These are phyloP conservation scores for Mythimna loreyi DNA, from an alignment of 2,888 invertebrate species.

Conservation along the genomic window DNA sequence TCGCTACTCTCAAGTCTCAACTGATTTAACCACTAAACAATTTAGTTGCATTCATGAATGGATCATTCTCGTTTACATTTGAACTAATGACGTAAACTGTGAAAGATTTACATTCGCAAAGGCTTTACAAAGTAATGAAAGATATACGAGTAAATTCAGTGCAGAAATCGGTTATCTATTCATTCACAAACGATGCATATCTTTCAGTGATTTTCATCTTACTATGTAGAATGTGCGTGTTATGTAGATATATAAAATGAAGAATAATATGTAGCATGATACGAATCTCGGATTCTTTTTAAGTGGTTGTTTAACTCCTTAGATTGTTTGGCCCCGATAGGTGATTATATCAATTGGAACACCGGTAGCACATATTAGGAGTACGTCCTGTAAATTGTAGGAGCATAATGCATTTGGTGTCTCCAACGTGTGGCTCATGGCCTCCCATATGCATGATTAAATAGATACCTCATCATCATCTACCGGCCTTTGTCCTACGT, in stretches of 20 bases:
- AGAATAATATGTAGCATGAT: background rate
- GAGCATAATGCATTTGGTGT: background rate
- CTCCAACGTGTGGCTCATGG: background rate
- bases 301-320: background rate
- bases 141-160: conserved; percentile 22
- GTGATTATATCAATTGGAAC: background rate
- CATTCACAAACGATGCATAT: conserved; percentile 16
- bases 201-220: conserved; percentile 13
- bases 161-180: conserved; percentile 16
- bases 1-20: conserved; percentile 1
- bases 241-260: background rate
- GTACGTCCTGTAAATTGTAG: background rate
- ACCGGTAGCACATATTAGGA: background rate
- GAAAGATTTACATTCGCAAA: conserved; percentile 17
- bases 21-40: conserved; percentile 33
- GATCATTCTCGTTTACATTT: conserved; percentile 21
- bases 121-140: conserved; percentile 23
- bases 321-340: background rate
- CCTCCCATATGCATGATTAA: background rate
- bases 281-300: background rate
- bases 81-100: conserved; percentile 16
- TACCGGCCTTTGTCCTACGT: too few species aligned
- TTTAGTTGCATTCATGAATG: conserved; percentile 39
- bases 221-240: background rate
- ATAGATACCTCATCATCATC: background rate